Conservation (phyloP, 2,113 vertebrate species). For the Regulus satrapa region DNA sequence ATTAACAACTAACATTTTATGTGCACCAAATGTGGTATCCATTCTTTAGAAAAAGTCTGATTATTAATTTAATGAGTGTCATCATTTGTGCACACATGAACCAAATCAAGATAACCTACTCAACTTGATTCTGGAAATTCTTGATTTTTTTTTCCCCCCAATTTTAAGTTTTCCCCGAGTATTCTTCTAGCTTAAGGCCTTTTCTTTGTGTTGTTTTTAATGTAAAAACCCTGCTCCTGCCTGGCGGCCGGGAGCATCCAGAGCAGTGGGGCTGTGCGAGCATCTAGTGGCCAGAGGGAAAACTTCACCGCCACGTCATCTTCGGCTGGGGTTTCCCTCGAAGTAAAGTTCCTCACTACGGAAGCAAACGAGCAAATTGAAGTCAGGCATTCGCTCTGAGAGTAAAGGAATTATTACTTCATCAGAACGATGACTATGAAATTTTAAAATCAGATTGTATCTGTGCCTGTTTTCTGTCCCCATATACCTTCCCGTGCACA, state of each 20-base stretch:
- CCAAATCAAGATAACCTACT: neutral
- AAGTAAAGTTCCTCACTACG: neutral
- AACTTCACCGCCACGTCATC: neutral
- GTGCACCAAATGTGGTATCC: neutral
- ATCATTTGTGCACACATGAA: neutral
- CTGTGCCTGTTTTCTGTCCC: neutral
- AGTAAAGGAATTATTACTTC: neutral
- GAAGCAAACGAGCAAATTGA: neutral
- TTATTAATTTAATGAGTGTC: neutral
- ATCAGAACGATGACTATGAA: neutral
- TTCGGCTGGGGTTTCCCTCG: neutral
- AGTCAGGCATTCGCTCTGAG: neutral
- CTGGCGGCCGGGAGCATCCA: neutral
- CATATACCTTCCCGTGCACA: accelerated
- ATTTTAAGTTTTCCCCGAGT: neutral
- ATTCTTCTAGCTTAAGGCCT: neutral
- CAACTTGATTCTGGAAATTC: neutral
- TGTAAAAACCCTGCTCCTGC: neutral
- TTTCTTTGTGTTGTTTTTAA: neutral
- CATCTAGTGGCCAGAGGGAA: constrained; percentile 19
- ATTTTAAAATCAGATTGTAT: neutral
- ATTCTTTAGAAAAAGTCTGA: neutral
- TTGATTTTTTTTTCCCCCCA: neutral
- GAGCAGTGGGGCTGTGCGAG: neutral
- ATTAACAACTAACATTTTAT: neutral